These are phyloP conservation scores for Dreissena rostriformis DNA, from an alignment of 1,140 invertebrate species.

Conservation along the genomic window DNA sequence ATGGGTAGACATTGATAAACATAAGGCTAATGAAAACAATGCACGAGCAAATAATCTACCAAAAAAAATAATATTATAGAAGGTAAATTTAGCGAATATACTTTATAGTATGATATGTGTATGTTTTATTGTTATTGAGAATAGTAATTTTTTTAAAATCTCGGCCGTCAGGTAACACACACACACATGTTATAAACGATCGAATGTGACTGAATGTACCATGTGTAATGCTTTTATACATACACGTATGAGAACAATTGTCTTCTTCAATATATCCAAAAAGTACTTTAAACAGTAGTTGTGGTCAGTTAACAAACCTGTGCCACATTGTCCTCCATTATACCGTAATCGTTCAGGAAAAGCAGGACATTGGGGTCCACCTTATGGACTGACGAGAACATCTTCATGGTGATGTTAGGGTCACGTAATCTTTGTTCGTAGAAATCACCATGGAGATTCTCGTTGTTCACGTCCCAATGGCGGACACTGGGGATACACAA, in stretches of 20 bases:
- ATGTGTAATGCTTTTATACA: not conserved
- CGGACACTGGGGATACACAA: conserved; percentile 31
- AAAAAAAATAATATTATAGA: too few species aligned
- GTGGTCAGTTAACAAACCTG: conserved; percentile 22
- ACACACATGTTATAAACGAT: not conserved
- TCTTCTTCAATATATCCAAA: not conserved
- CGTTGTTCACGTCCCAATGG: conserved; percentile 67
- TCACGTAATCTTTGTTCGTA: conserved; percentile 27
- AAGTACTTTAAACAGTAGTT: not conserved
- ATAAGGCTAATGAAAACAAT: too few species aligned
- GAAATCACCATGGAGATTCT: conserved; percentile 52
- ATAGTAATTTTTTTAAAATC: too few species aligned
- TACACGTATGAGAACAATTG: not conserved
- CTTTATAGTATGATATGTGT: too few species aligned
- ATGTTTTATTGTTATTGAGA: too few species aligned
- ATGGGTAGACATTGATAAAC: too few species aligned
- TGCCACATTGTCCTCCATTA: conserved; percentile 25
- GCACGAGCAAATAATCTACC: too few species aligned
- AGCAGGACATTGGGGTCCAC: conserved; percentile 52
- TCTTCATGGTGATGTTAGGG: conserved; percentile 49
- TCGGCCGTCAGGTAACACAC: not conserved
- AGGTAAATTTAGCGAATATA: too few species aligned
- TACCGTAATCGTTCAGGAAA: conserved; percentile 58
- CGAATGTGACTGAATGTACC: not conserved
- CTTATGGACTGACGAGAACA: conserved; percentile 43